phyloP scores from a whole-genome alignment of 2,888 invertebrate genomes.

The Omphaloscelis lunosa region DNA sequence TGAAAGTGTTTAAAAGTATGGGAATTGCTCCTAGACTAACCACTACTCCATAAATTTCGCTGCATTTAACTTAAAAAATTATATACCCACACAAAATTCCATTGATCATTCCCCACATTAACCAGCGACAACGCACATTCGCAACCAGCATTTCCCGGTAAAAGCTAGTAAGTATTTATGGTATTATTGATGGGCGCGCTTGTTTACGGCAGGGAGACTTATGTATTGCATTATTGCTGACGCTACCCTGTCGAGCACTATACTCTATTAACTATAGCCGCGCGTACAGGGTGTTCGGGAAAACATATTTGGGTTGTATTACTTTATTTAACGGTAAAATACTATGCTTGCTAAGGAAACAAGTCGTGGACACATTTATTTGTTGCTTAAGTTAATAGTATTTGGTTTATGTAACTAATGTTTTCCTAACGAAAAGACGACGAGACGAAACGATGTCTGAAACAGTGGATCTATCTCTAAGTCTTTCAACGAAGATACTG shows the following conservation, averaged over 20 bases:
- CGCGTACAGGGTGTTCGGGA: slow-evolving; percentile 48
- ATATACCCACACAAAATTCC: too few relatives aligned
- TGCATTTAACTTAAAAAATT: background rate
- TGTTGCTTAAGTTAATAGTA: too few relatives aligned
- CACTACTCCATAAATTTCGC: background rate
- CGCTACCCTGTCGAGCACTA: slow-evolving; percentile 57
- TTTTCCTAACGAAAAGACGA: too few relatives aligned
- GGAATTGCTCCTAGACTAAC: too few relatives aligned
- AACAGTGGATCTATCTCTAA: too few relatives aligned
- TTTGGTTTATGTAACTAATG: too few relatives aligned
- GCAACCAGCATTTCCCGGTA: slow-evolving; percentile 5
- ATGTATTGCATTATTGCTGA: slow-evolving; percentile 69
- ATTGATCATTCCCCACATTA: slow-evolving; percentile 5
- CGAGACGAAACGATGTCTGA: background rate
- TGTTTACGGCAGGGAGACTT: slow-evolving; percentile 64
- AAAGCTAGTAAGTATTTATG: slow-evolving; percentile 49
- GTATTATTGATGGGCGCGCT: slow-evolving; percentile 62
- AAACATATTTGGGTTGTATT: background rate
- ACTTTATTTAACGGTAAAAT: too few relatives aligned
- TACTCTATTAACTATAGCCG: slow-evolving; percentile 51
- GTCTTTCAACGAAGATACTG: too few relatives aligned
- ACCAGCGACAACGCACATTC: slow-evolving; percentile 21
- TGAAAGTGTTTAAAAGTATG: too few relatives aligned
- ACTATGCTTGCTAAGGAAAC: too few relatives aligned
- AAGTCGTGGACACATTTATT: too few relatives aligned